Conservation (phyloP, 2,113 vertebrate genomes). For the Procapra przewalskii region DNA sequence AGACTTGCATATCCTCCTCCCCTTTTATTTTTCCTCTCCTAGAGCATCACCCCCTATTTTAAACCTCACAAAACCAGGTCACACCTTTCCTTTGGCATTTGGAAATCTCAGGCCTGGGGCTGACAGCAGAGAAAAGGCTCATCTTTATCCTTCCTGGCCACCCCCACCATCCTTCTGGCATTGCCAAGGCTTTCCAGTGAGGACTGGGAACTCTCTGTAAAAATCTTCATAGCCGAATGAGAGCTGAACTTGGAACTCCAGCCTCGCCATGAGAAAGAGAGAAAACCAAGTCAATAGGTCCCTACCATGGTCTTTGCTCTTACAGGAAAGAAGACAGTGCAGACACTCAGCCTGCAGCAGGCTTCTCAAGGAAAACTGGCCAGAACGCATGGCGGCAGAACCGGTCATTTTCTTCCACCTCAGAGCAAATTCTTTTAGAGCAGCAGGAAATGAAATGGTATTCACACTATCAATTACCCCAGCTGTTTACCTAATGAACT, state of each 20-base stretch:
- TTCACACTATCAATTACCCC: slow-evolving; percentile 66
- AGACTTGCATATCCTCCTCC: not conserved
- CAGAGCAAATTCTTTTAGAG: slow-evolving; percentile 60
- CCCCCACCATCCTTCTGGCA: not conserved
- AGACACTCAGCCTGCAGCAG: not conserved
- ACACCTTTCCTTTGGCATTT: not conserved
- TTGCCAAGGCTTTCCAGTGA: not conserved
- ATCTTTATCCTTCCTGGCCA: not conserved
- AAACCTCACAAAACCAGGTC: not conserved
- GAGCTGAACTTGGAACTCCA: not conserved
- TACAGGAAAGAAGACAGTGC: not conserved
- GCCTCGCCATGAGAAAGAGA: not conserved
- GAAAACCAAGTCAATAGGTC: not conserved
- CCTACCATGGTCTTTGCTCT: not conserved
- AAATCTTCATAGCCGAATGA: not conserved
- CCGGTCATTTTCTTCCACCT: slow-evolving; percentile 58
- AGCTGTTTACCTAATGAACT: slow-evolving; percentile 68
- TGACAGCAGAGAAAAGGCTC: not conserved
- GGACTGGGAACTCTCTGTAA: not conserved
- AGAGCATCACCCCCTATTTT: not conserved
- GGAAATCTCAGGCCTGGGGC: not conserved
- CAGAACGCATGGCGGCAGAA: slow-evolving; percentile 39
- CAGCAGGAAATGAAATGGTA: slow-evolving; percentile 67
- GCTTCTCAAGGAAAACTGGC: slow-evolving; percentile 15
- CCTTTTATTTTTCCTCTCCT: not conserved